Evolutionary conservation across 2,888 invertebrate species (phyloP).

Genomic region (Drosophila crucigera): DNA sequence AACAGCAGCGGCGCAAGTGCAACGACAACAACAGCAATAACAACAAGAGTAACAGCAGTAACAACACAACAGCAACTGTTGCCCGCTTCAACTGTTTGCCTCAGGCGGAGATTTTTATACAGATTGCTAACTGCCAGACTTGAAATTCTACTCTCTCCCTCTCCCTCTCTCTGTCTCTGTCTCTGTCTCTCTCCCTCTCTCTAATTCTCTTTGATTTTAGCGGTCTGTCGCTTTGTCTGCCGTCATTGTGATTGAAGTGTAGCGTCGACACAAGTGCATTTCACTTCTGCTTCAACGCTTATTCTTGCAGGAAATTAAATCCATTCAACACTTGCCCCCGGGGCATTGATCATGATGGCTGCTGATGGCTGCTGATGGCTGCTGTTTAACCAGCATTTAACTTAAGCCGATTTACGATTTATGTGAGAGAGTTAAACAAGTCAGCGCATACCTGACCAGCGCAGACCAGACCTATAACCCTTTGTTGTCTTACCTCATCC

Average conservation of each 20-base stretch:
- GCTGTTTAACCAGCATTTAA: constrained; percentile 71
- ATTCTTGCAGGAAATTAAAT: constrained; percentile 72
- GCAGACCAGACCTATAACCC: constrained; percentile 10
- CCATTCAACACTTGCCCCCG: constrained; percentile 56
- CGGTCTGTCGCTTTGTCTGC: not conserved
- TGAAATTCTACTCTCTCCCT: constrained; percentile 9
- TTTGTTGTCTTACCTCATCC: not conserved
- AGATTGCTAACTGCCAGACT: constrained; percentile 51
- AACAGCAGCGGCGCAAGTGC: constrained; percentile 53
- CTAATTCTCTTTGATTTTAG: not conserved
- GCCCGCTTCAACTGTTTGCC: constrained; percentile 30
- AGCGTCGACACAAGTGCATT: constrained; percentile 69
- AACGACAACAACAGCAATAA: constrained; percentile 21
- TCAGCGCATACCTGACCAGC: constrained; percentile 9
- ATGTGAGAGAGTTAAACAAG: constrained; percentile 51
- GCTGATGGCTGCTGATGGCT: constrained; percentile 26
- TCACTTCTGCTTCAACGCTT: constrained; percentile 65
- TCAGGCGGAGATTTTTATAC: constrained; percentile 49
- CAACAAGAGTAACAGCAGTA: constrained; percentile 1
- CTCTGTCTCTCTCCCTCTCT: not conserved
- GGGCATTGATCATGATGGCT: constrained; percentile 41
- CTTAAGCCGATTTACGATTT: constrained; percentile 72
- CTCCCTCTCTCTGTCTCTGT: not conserved
- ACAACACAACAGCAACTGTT: constrained; percentile 19
- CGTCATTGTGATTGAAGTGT: constrained; percentile 57